Percentiles rank a stretch among this genome's conserved stretches.
Conservation (phyloP, 2,888 invertebrate genomes). For the Cacoxenus indagator region DNA sequence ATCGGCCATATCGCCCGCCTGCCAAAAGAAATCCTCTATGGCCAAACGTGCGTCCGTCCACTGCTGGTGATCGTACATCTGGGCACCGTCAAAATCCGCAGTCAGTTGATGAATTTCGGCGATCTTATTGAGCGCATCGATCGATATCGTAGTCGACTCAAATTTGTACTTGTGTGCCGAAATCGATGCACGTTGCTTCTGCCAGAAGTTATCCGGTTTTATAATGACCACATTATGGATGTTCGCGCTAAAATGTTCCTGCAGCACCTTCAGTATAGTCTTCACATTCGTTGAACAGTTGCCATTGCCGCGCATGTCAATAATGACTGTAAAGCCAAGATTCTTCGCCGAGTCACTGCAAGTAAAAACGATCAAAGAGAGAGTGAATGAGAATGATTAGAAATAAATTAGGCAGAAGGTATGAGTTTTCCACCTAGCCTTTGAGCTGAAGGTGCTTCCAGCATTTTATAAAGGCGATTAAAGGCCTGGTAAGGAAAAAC, state of each 20-base stretch:
- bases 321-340: slow-evolving; percentile 93
- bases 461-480: too few species aligned
- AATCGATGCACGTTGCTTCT: slow-evolving; percentile 97
- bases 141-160: slow-evolving; percentile 97
- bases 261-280: slow-evolving; percentile 95
- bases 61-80: slow-evolving; percentile 95
- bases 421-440: too few species aligned
- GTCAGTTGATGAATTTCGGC: slow-evolving; percentile 95
- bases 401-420: too few species aligned
- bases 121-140: slow-evolving; percentile 93
- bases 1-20: slow-evolving; percentile 92
- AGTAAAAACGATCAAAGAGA: slow-evolving; percentile 23
- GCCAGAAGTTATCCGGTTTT: slow-evolving; percentile 99
- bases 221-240: slow-evolving; percentile 97
- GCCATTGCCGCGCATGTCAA: slow-evolving; percentile 95
- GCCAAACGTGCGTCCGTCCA: slow-evolving; percentile 97
- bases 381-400: not conserved
- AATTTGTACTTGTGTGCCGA: slow-evolving; percentile 99
- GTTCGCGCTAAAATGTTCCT: slow-evolving; percentile 94
- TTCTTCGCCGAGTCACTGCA: slow-evolving; percentile 72
- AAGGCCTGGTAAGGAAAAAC: too few species aligned
- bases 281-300: slow-evolving; percentile 92
- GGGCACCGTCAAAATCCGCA: slow-evolving; percentile 91
- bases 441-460: too few species aligned
- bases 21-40: slow-evolving; percentile 96